A percentile compares a stretch with the other conserved stretches of the same genome.
Evolutionary conservation across 1,140 invertebrate genomes (phyloP).

Genomic region (Dufourea novaeangliae): DNA sequence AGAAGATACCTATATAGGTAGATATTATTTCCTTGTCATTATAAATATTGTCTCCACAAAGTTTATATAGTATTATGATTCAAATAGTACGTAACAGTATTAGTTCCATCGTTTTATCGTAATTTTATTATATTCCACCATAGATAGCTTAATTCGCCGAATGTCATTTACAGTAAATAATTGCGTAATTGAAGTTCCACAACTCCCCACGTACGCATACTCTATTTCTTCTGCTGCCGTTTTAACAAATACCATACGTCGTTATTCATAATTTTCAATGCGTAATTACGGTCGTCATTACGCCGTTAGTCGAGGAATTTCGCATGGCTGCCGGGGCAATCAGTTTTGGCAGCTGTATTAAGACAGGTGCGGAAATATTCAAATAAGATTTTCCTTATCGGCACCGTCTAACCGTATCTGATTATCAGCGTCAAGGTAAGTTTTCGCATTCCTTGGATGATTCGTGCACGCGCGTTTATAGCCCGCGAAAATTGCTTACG

Average conservation of each 20-base stretch:
- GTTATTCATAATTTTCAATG: slow-evolving; percentile 37
- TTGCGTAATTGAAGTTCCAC: too few species aligned
- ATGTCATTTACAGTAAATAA: neutral
- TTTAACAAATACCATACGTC: slow-evolving; percentile 47
- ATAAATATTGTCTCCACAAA: too few species aligned
- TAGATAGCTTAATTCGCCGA: neutral
- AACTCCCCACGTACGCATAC: slow-evolving; percentile 34
- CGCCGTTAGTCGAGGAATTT: slow-evolving; percentile 48
- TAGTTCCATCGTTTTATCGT: too few species aligned
- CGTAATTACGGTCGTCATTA: slow-evolving; percentile 35
- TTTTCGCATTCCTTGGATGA: neutral
- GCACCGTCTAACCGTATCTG: neutral
- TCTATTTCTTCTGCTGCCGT: slow-evolving; percentile 37
- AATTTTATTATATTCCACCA: neutral
- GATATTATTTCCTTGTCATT: too few species aligned
- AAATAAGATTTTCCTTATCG: slow-evolving; percentile 35
- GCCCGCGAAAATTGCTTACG: neutral
- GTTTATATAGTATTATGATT: too few species aligned
- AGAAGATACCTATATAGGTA: too few species aligned
- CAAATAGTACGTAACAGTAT: too few species aligned
- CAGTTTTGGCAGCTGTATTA: slow-evolving; percentile 54
- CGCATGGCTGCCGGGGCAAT: slow-evolving; percentile 26
- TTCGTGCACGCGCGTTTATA: neutral
- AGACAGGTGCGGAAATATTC: slow-evolving; percentile 53
- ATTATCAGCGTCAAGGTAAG: neutral